Percentiles rank a stretch among this genome's conserved stretches.
phyloP scores from a whole-genome alignment of 2,888 invertebrate species.

The Drosophila tanythrix region DNA sequence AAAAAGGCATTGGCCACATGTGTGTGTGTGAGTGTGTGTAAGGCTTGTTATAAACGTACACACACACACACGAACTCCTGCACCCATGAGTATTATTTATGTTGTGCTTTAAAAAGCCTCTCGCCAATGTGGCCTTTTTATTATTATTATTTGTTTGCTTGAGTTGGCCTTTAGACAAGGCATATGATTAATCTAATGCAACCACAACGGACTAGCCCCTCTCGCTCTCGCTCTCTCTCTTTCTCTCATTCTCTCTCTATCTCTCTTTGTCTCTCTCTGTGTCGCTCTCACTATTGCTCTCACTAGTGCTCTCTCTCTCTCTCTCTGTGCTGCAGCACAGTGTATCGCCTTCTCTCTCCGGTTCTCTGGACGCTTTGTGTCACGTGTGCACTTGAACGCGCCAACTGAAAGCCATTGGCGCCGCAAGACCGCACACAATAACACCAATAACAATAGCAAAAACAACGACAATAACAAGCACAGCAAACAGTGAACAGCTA shows the following conservation, averaged over 20 bases:
- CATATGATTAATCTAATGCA: slow-evolving; percentile 71
- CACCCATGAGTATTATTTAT: slow-evolving; percentile 58
- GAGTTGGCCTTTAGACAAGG: slow-evolving; percentile 18
- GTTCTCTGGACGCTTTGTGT: slow-evolving; percentile 49
- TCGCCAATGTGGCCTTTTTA: slow-evolving; percentile 32
- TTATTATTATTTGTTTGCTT: slow-evolving; percentile 16
- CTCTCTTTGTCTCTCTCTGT: neutral
- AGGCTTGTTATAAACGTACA: slow-evolving; percentile 29
- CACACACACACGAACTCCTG: slow-evolving; percentile 13
- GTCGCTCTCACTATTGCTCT: neutral
- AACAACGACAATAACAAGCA: slow-evolving; percentile 8
- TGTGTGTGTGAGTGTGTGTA: slow-evolving; percentile 12
- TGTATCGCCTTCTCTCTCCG: neutral
- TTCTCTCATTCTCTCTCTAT: neutral
- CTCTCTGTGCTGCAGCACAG: neutral
- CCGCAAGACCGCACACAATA: slow-evolving; percentile 39
- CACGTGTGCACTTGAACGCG: slow-evolving; percentile 77
- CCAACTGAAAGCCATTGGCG: slow-evolving; percentile 54
- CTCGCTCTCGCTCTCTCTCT: neutral
- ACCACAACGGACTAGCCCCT: slow-evolving; percentile 18
- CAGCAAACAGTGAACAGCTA: neutral
- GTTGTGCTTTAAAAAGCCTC: slow-evolving; percentile 53
- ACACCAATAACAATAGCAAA: slow-evolving; percentile 13
- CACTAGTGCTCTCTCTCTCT: neutral
- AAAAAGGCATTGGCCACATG: slow-evolving; percentile 38